Base-by-base conservation (phyloP, 2,113 vertebrate species). In the Dicaeum eximium region DNA sequence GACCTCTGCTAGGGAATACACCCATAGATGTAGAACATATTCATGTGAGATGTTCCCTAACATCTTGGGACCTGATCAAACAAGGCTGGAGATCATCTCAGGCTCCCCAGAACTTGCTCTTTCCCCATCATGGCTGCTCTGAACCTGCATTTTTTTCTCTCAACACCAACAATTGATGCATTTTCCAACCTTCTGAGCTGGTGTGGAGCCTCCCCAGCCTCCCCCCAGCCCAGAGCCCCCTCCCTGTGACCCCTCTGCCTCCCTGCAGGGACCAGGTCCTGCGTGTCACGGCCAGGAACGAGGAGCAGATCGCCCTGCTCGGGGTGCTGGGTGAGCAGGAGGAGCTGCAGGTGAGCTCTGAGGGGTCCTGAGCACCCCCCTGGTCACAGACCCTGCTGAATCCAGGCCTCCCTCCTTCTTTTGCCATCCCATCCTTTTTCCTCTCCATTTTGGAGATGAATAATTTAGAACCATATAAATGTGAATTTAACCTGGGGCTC, bases 221-320 rank as follows among this genome's bases (percentile, higher is more conserved):
- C 42, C 28, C 40, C 21, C 74, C 3, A 58, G 72, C 9, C 14
- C 45, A 3, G 44, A 45, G 28, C 4, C 15, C 40, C n/a, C 22
- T 44, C 48, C 8, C 54, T 7, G 14, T 7, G 35, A 33, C 9
- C 30, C 25, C 47, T 92, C 18, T 97, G 44, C 88, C 70, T 95
- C 84, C 92, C 73, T 30, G 54, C 97, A 99, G 99, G 80, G 98
- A 99, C 91, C 98, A 99, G 96, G 99, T 99, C 60, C 98, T 99
- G 80, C 98, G 98, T n/a, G 71, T 99, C 61, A 51, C 14, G 9
- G 96, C 98, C 37, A 97, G 96, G 44, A 69, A 96, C 24, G 98
- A 98, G 51, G 92, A 57, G 84, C 98, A 99, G 71, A 85, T 99
- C 48, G 11, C 58, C 42, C 92, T 98, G 67, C 96, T 99, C 51